Percentiles rank a stretch among this genome's conserved stretches.
Evolutionary conservation across 2,888 invertebrate species (phyloP).

Genomic region (Drosophila fungiperda): DNA sequence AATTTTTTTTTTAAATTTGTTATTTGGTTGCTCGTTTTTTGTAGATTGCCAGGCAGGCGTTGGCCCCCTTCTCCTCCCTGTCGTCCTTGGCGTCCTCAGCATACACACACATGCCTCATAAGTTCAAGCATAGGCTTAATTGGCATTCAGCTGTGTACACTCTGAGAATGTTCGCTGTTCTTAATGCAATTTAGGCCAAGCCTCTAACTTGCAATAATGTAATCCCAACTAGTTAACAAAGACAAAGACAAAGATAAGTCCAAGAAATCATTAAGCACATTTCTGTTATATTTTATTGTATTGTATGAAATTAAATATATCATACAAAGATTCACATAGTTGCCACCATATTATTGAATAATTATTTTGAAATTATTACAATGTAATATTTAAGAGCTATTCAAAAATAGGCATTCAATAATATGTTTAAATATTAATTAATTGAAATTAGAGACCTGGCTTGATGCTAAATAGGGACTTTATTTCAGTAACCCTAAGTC

Average conservation of each 20-base stretch:
- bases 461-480: neutral
- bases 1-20: constrained; percentile 61
- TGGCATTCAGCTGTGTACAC: constrained; percentile 66
- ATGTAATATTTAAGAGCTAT: neutral
- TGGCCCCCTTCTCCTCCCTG: constrained; percentile 37
- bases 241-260: neutral
- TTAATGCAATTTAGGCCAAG: neutral
- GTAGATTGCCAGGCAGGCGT: constrained; percentile 65
- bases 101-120: constrained; percentile 23
- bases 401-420: neutral
- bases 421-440: neutral
- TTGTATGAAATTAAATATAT: neutral
- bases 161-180: neutral
- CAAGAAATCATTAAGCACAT: neutral
- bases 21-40: constrained; percentile 72
- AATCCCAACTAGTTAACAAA: neutral
- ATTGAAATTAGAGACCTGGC: neutral
- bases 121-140: constrained; percentile 74
- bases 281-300: neutral
- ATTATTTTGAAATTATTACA: neutral
- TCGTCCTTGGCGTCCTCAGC: constrained; percentile 8
- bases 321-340: neutral
- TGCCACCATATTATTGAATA: neutral
- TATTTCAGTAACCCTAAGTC: neutral
- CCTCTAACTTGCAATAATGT: neutral